These are phyloP conservation scores for Marisa cornuarietis DNA, from an alignment of 1,140 invertebrate genomes.

Conservation along the genomic window DNA sequence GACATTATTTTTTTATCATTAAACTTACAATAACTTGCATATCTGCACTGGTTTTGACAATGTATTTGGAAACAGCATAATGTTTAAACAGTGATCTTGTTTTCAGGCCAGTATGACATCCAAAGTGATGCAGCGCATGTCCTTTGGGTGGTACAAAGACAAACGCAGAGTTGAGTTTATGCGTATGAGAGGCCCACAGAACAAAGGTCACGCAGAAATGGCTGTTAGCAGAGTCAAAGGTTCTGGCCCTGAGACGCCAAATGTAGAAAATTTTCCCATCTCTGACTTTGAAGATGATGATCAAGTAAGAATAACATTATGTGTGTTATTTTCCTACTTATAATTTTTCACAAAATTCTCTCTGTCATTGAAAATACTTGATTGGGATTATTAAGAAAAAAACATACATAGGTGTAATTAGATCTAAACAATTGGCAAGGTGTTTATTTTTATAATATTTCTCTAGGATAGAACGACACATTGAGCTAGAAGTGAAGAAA, in stretches of 20 bases:
- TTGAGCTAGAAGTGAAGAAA: too few species aligned
- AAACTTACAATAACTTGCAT: too few species aligned
- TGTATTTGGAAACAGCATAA: too few species aligned
- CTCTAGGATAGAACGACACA: too few species aligned
- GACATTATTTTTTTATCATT: too few species aligned
- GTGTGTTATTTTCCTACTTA: not conserved
- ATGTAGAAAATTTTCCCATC: slow-evolving; percentile 70
- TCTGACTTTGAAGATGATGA: slow-evolving; percentile 60
- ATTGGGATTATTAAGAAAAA: too few species aligned
- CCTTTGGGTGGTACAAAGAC: slow-evolving; percentile 84
- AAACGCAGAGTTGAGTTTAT: slow-evolving; percentile 93
- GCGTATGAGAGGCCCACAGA: slow-evolving; percentile 94
- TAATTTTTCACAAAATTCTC: too few species aligned
- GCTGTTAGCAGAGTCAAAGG: slow-evolving; percentile 90
- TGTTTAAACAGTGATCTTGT: not conserved
- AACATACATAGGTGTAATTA: too few species aligned
- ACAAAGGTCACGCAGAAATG: slow-evolving; percentile 98
- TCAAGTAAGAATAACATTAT: slow-evolving; percentile 28
- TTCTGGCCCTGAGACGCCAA: slow-evolving; percentile 87
- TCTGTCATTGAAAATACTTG: too few species aligned
- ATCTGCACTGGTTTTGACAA: too few species aligned
- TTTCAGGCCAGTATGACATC: slow-evolving; percentile 90
- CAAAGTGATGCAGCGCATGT: slow-evolving; percentile 95
- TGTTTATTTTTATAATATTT: too few species aligned
- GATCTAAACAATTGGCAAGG: too few species aligned